Conservation (phyloP, 2,113 vertebrate genomes). For the Electrona antarctica region DNA sequence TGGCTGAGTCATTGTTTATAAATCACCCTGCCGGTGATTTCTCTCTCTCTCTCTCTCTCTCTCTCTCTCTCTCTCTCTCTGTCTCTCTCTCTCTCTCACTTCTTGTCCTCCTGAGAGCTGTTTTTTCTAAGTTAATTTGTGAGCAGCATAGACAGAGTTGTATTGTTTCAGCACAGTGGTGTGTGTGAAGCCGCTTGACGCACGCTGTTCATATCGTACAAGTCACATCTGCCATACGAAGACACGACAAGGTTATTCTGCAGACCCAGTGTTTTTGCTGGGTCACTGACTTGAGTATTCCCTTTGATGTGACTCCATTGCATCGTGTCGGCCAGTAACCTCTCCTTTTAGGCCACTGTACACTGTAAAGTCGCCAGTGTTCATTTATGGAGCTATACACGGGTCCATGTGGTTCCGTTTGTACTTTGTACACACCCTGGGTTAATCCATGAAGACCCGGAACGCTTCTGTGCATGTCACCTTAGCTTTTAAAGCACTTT, state of each 20-base stretch:
- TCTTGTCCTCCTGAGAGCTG: too few relatives aligned
- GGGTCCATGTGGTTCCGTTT: too few relatives aligned
- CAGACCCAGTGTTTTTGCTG: conserved; percentile 49
- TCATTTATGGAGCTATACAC: too few relatives aligned
- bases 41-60: conserved; percentile 38
- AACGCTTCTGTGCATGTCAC: too few relatives aligned
- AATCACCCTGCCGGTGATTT: too few relatives aligned
- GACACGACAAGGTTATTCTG: conserved; percentile 42
- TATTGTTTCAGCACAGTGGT: background rate
- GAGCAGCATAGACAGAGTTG: too few relatives aligned
- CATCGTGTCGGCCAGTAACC: conserved; percentile 36
- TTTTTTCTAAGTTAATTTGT: too few relatives aligned
- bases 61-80: conserved; percentile 48
- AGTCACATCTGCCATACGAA: conserved; percentile 30
- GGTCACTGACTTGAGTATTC: conserved; percentile 41
- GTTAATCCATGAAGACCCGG: too few relatives aligned
- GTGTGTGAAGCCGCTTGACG: background rate
- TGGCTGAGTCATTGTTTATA: too few relatives aligned
- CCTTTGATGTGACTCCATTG: conserved; percentile 54
- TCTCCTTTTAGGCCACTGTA: conserved; percentile 67
- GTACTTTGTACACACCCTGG: too few relatives aligned
- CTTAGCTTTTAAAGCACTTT: too few relatives aligned
- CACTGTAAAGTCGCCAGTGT: too few relatives aligned
- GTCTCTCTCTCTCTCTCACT: conserved; percentile 37
- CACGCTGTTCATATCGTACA: background rate